Evolutionary conservation across 2,113 vertebrate genomes (phyloP).

Genomic region (Prochilodus magdalenae): DNA sequence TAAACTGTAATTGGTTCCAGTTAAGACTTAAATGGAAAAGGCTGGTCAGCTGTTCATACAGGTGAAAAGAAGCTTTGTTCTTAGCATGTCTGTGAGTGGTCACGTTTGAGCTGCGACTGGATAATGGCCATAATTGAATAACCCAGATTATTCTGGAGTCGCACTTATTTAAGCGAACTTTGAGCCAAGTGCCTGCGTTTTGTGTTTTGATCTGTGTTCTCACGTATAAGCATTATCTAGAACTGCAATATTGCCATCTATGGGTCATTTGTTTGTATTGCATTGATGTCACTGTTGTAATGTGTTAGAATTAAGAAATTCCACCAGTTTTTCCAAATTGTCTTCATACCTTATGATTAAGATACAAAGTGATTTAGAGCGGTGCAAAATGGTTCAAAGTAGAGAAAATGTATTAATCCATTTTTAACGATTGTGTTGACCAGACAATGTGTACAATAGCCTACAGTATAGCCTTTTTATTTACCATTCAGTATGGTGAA

Average conservation of each 20-base stretch:
- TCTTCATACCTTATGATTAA: no score
- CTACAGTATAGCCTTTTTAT: no score
- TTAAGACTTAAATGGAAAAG: conserved; percentile 41
- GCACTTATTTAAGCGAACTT: conserved; percentile 54
- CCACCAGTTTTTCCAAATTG: no score
- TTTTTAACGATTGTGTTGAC: no score
- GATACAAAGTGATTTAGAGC: no score
- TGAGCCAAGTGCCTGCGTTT: conserved; percentile 50
- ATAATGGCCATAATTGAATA: conserved; percentile 64
- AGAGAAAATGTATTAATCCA: no score
- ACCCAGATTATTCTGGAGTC: conserved; percentile 63
- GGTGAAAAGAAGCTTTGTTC: conserved; percentile 2
- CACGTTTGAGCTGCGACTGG: conserved; percentile 49
- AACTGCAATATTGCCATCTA: conserved; percentile 61
- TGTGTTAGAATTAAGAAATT: no score
- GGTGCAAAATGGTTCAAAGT: no score
- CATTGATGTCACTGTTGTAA: neutral
- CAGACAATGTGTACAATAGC: no score
- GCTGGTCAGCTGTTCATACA: conserved; percentile 32
- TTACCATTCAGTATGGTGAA: no score
- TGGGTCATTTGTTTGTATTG: conserved; percentile 46
- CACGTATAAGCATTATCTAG: neutral
- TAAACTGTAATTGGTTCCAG: conserved; percentile 23
- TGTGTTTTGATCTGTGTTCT: neutral
- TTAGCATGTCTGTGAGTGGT: conserved; percentile 26